Base-by-base conservation (phyloP, 2,113 vertebrate genomes). In the Macquaria ambigua region DNA sequence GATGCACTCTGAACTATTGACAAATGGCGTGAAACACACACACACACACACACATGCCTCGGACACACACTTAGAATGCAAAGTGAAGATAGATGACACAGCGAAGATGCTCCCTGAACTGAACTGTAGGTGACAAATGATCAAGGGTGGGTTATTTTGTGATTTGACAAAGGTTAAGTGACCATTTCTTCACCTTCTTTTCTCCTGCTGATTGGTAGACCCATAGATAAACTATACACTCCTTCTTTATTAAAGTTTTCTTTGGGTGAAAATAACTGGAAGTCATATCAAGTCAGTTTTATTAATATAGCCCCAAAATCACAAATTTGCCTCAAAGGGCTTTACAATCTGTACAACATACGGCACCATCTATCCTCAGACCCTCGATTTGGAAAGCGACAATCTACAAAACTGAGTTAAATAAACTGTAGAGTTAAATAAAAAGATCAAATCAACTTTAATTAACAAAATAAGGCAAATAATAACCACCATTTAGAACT, bases 1-100 rank as follows among this genome's bases (percentile, higher is more conserved):
- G 91, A 92, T 90, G 90, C 94, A 92, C 93, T 92, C 93, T 93
- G 92, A 94, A 92, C 92, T 93, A 88, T 90, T 93, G 93, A 94
- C 93, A 92, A 95, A 93, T 93, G 94, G 87, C 52, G 31, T 85
- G 81, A 93, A 79, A 80, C 85, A 72, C 61, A 91, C 83, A 89
- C 86, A 81, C 76, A 79, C 64, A 34, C n/a, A 34, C 8, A 34
- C 84, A 89, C 86, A 81, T 73, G 76, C 64, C n/a, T 28, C 8
- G 8, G 71, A 91, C 79, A 90, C 80, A 90, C 86, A 92, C 86
- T 87, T 82, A 87, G 70, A 84, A 92, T 84, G 79, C 86, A 70
- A 66, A 55, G 72, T 74, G 81, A 93, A 94, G 92, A 94, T 73
- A 75, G 88, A 95, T 87, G 87, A 78, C 64, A 1, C 83, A 5